phyloP scores from a whole-genome alignment of 1,140 invertebrate species.

The Dinoponera quadriceps region DNA sequence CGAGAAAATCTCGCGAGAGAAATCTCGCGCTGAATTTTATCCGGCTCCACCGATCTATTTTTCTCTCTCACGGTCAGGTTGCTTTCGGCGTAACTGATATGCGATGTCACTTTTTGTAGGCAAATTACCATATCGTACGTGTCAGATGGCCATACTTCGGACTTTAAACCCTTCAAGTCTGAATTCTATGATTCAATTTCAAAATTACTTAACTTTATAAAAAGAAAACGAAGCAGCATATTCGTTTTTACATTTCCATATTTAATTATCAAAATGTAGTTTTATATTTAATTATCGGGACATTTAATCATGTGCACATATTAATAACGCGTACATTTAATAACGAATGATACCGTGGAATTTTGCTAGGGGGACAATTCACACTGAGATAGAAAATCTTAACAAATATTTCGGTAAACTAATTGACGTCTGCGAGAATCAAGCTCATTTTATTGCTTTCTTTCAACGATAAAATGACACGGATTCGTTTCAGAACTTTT shows the following conservation, averaged over 20 bases:
- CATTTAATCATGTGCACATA: background rate
- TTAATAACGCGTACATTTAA: too few relatives aligned
- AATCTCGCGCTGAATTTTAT: background rate
- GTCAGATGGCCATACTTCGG: background rate
- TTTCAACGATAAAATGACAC: background rate
- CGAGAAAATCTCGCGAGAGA: background rate
- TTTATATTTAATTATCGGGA: background rate
- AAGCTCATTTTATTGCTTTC: constrained; percentile 1
- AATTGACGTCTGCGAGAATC: background rate
- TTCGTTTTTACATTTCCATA: background rate
- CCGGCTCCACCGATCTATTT: background rate
- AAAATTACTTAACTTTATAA: background rate
- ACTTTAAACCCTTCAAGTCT: constrained; percentile 1
- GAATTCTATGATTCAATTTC: background rate
- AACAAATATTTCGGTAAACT: background rate
- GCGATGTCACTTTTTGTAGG: background rate
- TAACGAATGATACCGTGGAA: too few relatives aligned
- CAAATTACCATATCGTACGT: background rate
- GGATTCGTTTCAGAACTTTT: background rate
- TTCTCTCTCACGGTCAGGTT: background rate
- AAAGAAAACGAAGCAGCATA: background rate
- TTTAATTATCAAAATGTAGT: background rate
- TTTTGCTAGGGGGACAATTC: too few relatives aligned
- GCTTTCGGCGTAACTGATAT: background rate
- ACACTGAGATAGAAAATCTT: background rate